phyloP scores from a whole-genome alignment of 1,140 invertebrate genomes.

The Drosophila rufa region DNA sequence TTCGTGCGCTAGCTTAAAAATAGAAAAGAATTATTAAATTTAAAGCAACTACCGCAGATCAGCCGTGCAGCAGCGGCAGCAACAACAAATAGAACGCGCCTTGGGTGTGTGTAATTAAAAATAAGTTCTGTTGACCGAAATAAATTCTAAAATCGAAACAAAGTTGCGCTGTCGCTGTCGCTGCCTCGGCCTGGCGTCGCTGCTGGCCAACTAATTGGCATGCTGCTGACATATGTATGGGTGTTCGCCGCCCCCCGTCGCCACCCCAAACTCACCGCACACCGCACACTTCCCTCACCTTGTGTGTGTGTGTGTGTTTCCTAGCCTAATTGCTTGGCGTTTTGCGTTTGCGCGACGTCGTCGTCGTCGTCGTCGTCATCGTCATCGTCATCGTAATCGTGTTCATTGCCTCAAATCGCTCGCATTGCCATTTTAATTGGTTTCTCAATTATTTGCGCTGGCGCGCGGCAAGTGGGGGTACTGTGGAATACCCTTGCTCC shows the following conservation, averaged over 20 bases:
- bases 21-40: conserved; percentile 62
- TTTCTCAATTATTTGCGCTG: conserved; percentile 54
- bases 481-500: conserved; percentile 16
- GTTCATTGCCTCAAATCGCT: conserved; percentile 52
- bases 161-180: conserved; percentile 48
- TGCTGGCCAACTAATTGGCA: conserved; percentile 64
- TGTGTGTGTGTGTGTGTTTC: conserved; percentile 33
- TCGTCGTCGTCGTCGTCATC: conserved; percentile 40
- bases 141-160: conserved; percentile 72
- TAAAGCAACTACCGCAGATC: conserved; percentile 48
- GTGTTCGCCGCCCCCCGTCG: conserved; percentile 2
- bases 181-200: background rate
- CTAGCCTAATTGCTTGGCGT: conserved; percentile 59
- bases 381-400: conserved; percentile 50
- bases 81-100: conserved; percentile 12
- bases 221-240: conserved; percentile 44
- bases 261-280: conserved; percentile 2
- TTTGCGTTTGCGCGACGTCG: conserved; percentile 71
- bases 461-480: conserved; percentile 2
- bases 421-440: conserved; percentile 61
- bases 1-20: conserved; percentile 20
- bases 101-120: conserved; percentile 59
- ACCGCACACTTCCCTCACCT: background rate
- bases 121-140: conserved; percentile 75
- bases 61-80: background rate